A percentile compares a stretch with the other conserved stretches of the same genome.
Evolutionary conservation across 2,113 vertebrate genomes (phyloP).

Genomic region (Oncorhynchus keta): DNA sequence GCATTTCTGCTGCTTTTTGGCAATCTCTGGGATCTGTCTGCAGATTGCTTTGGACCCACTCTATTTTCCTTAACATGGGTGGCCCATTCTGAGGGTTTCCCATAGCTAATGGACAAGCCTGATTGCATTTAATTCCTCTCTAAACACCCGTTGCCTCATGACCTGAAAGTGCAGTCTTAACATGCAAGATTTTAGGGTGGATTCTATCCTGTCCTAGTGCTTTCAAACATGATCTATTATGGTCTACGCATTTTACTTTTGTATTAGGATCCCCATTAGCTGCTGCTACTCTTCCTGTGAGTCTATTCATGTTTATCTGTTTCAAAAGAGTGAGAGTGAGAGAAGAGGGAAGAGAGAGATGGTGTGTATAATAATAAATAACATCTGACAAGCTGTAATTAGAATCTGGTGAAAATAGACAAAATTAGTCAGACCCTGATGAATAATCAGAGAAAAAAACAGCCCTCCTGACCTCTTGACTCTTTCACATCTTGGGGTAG

Average conservation of each 20-base stretch:
- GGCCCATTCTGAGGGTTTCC: constrained; percentile 18
- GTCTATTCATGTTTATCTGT: not conserved
- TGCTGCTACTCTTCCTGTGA: no score
- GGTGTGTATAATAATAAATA: not conserved
- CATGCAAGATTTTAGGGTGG: constrained; percentile 26
- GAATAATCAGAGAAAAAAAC: not conserved
- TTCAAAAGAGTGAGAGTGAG: no score
- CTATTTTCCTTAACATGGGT: constrained; percentile 31
- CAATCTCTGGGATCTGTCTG: constrained; percentile 41
- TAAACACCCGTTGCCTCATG: not conserved
- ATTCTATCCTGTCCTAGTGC: constrained; percentile 34
- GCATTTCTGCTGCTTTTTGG: constrained; percentile 38
- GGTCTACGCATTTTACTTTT: no score
- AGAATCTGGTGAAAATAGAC: constrained; percentile 2
- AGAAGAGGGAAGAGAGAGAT: not conserved
- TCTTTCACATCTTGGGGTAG: constrained; percentile 36
- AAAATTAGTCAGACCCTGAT: no score
- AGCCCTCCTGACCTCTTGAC: constrained; percentile 9
- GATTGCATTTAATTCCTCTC: not conserved
- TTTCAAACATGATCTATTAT: constrained; percentile 26
- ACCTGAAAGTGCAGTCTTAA: constrained; percentile 27
- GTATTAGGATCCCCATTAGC: no score
- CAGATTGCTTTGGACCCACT: constrained; percentile 16
- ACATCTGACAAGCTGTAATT: constrained; percentile 30
- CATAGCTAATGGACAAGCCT: constrained; percentile 8